Conservation (phyloP, 2,113 vertebrate species). For the Otis tarda region DNA sequence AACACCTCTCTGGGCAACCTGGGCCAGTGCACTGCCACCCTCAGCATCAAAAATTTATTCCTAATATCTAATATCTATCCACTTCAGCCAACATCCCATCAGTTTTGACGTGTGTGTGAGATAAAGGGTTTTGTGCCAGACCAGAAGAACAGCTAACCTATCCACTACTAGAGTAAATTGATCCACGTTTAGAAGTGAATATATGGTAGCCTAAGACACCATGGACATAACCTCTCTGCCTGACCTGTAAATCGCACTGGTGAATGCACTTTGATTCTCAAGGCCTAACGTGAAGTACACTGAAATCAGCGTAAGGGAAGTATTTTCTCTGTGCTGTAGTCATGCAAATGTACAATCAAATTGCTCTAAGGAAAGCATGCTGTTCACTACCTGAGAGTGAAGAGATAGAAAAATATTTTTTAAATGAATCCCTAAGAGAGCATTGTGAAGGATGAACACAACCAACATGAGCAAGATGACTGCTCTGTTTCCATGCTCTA, state of each 20-base stretch:
- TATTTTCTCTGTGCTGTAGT: not conserved
- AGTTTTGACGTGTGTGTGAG: not conserved
- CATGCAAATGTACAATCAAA: not conserved
- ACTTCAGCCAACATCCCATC: not conserved
- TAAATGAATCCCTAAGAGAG: not conserved
- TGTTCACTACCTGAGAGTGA: not conserved
- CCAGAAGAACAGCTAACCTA: not conserved
- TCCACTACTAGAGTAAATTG: not conserved
- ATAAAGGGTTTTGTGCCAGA: not conserved
- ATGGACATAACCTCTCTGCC: fast-evolving
- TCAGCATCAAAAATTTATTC: too few species aligned
- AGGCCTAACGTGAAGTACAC: not conserved
- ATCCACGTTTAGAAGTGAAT: not conserved
- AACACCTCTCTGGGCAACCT: too few species aligned
- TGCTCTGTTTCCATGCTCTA: not conserved
- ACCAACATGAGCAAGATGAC: not conserved
- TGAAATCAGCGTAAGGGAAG: not conserved
- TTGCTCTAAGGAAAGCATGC: not conserved
- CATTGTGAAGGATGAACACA: not conserved
- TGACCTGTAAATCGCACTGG: not conserved
- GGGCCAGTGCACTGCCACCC: too few species aligned
- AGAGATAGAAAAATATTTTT: not conserved
- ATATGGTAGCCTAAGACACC: not conserved
- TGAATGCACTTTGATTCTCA: not conserved
- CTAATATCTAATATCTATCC: too few species aligned